Evolutionary conservation across 1,140 invertebrate species (phyloP).

Genomic region (Cydia splendana): DNA sequence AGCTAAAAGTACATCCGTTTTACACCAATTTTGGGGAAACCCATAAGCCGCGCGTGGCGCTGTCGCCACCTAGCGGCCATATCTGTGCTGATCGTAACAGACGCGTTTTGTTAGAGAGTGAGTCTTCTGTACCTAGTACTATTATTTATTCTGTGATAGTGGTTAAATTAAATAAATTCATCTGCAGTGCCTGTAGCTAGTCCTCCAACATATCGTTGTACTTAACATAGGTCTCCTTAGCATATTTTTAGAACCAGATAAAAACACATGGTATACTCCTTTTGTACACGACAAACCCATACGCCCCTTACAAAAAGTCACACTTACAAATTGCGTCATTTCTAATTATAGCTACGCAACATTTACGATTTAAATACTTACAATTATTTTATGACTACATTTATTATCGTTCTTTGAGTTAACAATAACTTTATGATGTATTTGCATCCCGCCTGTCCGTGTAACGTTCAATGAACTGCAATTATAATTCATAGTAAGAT

Average conservation of each 20-base stretch:
- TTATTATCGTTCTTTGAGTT: conserved; percentile 21
- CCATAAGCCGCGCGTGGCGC: too few species aligned
- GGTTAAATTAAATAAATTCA: too few species aligned
- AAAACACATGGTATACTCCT: not conserved
- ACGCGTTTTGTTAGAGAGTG: too few species aligned
- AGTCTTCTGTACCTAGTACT: too few species aligned
- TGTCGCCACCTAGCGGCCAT: too few species aligned
- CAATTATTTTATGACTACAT: conserved; percentile 10
- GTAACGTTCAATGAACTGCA: conserved; percentile 12
- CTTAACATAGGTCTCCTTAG: too few species aligned
- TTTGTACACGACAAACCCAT: not conserved
- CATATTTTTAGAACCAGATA: not conserved
- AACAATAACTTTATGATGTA: conserved; percentile 24
- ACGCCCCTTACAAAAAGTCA: conserved; percentile 6
- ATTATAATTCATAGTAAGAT: not conserved
- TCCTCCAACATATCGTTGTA: too few species aligned
- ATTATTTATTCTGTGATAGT: too few species aligned
- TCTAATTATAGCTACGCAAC: conserved; percentile 31
- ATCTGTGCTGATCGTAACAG: too few species aligned
- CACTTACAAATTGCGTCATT: conserved; percentile 30
- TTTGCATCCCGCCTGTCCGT: conserved; percentile 1
- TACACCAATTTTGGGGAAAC: too few species aligned
- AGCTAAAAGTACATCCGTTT: too few species aligned
- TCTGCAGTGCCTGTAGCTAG: too few species aligned
- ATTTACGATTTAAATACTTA: not conserved